Base-by-base conservation (phyloP, 2,113 vertebrate species). In the Origma solitaria region DNA sequence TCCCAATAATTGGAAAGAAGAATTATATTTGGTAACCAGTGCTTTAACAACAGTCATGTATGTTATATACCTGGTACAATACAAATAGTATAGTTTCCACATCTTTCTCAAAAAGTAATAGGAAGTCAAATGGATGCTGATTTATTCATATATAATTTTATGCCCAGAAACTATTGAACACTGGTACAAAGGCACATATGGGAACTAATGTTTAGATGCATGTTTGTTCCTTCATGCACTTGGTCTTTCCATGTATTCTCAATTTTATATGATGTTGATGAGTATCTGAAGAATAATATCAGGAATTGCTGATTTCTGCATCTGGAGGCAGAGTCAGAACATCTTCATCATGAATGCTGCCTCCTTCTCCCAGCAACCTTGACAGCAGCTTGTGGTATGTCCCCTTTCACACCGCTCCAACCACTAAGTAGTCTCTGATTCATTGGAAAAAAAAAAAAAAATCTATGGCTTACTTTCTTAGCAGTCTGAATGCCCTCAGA, bases 331-430 rank as follows among this genome's bases (percentile, higher is more conserved):
- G 45, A 58, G n/a, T 56, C 23, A 30, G 66, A 71, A 10, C 5
- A 42, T 5, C 15, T 60, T 68, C 0, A 1, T 35, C 6, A 1
- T 35, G 35, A 60, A 5, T 2, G 0, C 7, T 22, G 10, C 28
- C 44, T 35, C 1, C 20, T 80, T 35, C 31, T 79, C 7, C 28
- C 2, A 6, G 11, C 11, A 1, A 30, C 3, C 0, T 7, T 35
- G 65, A 35, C 45, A 37, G 31, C 35, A 82, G 40, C 14, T 68
- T 4, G 0, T 44, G n/a, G 13, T 75, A 13, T 1, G 0, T 20
- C 8, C 6, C 25, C 8, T 47, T 94, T 80, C 62, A 76, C 22
- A 79, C 38, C 1, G 0, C 17, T 76, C n/a, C 10, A 79, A 24
- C 30, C 33, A 35, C 57, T 76, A 49, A 40, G 35, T 18, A 2